Base-by-base conservation (phyloP, 2,113 vertebrate species). In the Delphinus delphis region DNA sequence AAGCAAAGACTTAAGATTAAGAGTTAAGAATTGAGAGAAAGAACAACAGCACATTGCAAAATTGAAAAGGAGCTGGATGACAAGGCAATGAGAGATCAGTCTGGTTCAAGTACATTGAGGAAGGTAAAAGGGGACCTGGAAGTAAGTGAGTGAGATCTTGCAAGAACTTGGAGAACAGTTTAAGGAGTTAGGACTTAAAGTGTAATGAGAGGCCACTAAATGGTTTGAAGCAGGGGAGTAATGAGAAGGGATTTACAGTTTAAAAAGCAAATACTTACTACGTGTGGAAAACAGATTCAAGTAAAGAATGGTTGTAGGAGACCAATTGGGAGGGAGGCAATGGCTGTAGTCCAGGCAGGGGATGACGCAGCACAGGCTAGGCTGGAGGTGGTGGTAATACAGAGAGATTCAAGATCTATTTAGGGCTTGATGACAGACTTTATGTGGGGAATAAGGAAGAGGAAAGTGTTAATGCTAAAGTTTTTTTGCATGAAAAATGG, bases 191-290 rank as follows among this genome's bases (percentile, higher is more conserved):
- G 2, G 28, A 73, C 44, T 92, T 65, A 14, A 65, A 58, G 17
- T 38, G 31, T 47, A 82, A 47, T 4, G 21, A 47, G 58, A 82
- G 74, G 18, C 33, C 71, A 67, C 36, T 68, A 44, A n/a, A 58
- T 5, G 58, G 36, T 74, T 5, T 47, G 26, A 88, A 65, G 67
- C 38, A 67, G 47, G 33, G 36, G 20, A 92, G 28, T 47, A 92
- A 26, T 36, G 81, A 55, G 53, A 87, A 87, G 55, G 28, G 63
- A 55, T 73, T 55, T 41, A 80, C 4, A 76, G 58, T 36, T 91
- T 86, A 38, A 91, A 80, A n/a, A 85, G 80, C 71, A 95, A 89
- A 60, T 23, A 73, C 53, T 92, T 83, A 65, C 53, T 86, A 15
- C 33, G 3, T 91, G n/a, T 68, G 20, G 70, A 63, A 90, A 70